These are phyloP conservation scores for Hoplias malabaricus DNA, from an alignment of 2,113 vertebrate genomes.

Conservation along the genomic window DNA sequence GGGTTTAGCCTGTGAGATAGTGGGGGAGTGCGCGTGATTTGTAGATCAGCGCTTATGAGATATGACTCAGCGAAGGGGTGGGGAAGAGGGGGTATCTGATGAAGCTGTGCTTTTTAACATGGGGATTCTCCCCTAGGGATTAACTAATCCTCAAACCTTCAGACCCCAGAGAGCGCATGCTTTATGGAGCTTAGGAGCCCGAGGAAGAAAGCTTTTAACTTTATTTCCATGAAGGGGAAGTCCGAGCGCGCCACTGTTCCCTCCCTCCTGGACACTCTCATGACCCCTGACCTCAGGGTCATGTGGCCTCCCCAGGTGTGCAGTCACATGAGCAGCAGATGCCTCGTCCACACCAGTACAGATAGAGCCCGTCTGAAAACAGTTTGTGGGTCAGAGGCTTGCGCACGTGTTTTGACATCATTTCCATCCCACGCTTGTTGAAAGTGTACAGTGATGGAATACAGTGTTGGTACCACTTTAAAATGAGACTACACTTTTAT, in stretches of 20 bases:
- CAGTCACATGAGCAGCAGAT: not conserved
- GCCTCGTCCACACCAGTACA: constrained; percentile 31
- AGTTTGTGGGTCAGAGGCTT: not conserved
- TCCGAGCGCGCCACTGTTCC: not conserved
- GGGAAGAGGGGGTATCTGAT: constrained; percentile 3
- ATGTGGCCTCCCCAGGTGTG: constrained; percentile 33
- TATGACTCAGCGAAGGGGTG: constrained; percentile 30
- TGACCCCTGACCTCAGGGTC: constrained; percentile 22
- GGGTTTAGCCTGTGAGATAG: constrained; percentile 6
- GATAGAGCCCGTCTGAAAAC: constrained; percentile 17
- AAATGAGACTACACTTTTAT: too few species aligned
- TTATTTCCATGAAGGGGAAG: not conserved
- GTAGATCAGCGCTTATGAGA: constrained; percentile 25
- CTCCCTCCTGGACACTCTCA: not conserved
- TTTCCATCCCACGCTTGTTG: not conserved
- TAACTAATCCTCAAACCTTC: constrained; percentile 23
- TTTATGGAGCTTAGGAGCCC: constrained; percentile 8
- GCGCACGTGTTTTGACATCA: not conserved
- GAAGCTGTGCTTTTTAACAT: not conserved
- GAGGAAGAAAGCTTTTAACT: not conserved
- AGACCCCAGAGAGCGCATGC: not conserved
- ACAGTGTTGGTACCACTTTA: too few species aligned
- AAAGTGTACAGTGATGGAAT: too few species aligned
- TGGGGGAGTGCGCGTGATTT: constrained; percentile 5
- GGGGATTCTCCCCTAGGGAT: constrained; percentile 16